Percentiles rank a stretch among this genome's conserved stretches.
Conservation (phyloP, 2,888 invertebrate species). For the Coelinius sp. region DNA sequence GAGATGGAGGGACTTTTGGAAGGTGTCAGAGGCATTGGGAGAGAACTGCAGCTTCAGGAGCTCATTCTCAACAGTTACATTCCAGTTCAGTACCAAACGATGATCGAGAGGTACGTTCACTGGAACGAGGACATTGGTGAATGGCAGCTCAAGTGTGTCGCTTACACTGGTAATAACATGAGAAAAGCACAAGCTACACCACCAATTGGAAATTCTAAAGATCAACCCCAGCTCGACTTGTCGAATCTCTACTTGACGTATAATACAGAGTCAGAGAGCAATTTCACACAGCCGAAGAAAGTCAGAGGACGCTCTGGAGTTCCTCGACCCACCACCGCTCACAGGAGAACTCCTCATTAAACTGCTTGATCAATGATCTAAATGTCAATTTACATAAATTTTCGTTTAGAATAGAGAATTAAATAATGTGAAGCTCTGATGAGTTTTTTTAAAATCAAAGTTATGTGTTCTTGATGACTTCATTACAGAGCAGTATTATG, state of each 20-base stretch:
- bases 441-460: slow-evolving; percentile 15
- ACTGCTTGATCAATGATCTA: slow-evolving; percentile 4
- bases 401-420: slow-evolving; percentile 7
- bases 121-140: slow-evolving; percentile 99
- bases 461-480: slow-evolving; percentile 17
- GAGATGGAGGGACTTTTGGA: slow-evolving; percentile 97
- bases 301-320: slow-evolving; percentile 73
- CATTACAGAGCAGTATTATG: slow-evolving; percentile 30
- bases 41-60: slow-evolving; percentile 93
- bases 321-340: slow-evolving; percentile 73
- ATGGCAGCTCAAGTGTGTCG: slow-evolving; percentile 98
- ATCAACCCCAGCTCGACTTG: slow-evolving; percentile 75
- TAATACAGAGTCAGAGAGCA: slow-evolving; percentile 70
- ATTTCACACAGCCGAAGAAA: slow-evolving; percentile 75
- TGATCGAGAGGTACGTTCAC: slow-evolving; percentile 91
- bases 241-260: slow-evolving; percentile 80
- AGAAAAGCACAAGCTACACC: slow-evolving; percentile 75
- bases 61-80: slow-evolving; percentile 93
- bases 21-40: slow-evolving; percentile 88
- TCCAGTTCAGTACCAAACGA: slow-evolving; percentile 91
- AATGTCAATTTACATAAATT: neutral
- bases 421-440: neutral
- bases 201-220: slow-evolving; percentile 60
- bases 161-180: slow-evolving; percentile 99
- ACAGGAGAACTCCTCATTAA: slow-evolving; percentile 65